phyloP scores from a whole-genome alignment of 2,797 vertebrate species.

The Ibycter americanus region DNA sequence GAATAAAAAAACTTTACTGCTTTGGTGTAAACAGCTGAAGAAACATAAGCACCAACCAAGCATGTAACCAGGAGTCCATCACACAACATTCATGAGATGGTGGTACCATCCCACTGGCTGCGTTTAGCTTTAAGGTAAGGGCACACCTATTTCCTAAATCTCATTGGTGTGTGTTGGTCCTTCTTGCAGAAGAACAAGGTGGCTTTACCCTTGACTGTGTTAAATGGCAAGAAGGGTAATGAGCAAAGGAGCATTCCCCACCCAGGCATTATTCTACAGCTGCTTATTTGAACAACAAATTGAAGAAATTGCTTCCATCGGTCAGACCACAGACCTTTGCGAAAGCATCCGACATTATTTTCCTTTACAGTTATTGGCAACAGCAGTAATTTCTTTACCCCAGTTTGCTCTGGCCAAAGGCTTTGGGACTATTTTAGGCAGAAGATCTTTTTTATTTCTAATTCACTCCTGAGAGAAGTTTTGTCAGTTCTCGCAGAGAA shows the following conservation, averaged over 20 bases:
- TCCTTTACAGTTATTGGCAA: not conserved
- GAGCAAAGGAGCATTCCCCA: rapidly evolving
- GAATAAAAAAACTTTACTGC: not conserved
- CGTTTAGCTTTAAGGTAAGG: not conserved
- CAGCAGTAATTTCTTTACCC: not conserved
- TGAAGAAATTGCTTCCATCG: not conserved
- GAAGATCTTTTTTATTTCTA: not conserved
- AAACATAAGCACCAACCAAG: not conserved
- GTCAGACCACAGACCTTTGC: not conserved
- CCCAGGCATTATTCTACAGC: not conserved
- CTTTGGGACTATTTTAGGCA: not conserved
- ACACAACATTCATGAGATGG: not conserved
- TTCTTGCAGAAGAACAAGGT: not conserved
- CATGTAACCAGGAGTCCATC: rapidly evolving
- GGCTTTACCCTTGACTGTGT: not conserved
- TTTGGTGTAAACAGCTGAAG: not conserved
- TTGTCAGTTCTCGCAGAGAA: not conserved
- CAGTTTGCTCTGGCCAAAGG: not conserved
- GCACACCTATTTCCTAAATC: not conserved
- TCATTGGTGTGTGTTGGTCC: not conserved
- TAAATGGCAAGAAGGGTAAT: not conserved
- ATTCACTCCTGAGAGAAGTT: not conserved
- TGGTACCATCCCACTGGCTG: not conserved
- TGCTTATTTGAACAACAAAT: not conserved
- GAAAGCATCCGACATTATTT: not conserved